A percentile compares a stretch with the other conserved stretches of the same genome.
phyloP scores from a whole-genome alignment of 2,888 invertebrate species.

The Sympetrum striolatum region DNA sequence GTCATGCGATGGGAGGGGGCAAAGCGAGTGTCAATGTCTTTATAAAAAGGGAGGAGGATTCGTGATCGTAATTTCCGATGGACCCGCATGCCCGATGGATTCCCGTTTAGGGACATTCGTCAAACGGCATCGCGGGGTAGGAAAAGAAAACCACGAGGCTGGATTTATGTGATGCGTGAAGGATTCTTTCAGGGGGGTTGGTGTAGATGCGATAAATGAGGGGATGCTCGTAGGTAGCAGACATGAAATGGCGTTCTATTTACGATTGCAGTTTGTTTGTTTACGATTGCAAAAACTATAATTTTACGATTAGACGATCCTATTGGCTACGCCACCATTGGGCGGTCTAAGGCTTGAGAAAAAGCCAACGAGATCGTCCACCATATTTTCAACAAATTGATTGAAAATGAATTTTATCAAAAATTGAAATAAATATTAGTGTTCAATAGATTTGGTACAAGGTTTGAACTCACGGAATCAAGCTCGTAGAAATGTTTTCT shows the following conservation, averaged over 20 bases:
- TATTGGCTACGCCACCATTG: too few species aligned
- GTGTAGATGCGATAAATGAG: not conserved
- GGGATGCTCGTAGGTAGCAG: not conserved
- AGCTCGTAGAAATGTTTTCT: too few species aligned
- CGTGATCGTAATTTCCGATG: not conserved
- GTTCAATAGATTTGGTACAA: too few species aligned
- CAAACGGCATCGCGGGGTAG: not conserved
- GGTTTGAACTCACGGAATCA: too few species aligned
- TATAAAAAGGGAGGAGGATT: slow-evolving; percentile 33
- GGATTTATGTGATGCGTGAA: not conserved
- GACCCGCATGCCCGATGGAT: not conserved
- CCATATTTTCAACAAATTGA: too few species aligned
- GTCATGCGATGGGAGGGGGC: not conserved
- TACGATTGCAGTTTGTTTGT: too few species aligned
- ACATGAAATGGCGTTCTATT: not conserved
- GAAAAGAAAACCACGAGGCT: not conserved
- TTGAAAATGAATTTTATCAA: too few species aligned
- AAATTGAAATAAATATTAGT: too few species aligned
- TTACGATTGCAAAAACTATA: too few species aligned
- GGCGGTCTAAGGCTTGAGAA: too few species aligned
- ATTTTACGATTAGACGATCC: too few species aligned
- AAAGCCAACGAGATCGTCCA: too few species aligned
- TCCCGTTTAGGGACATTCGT: slow-evolving; percentile 25
- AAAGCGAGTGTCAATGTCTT: slow-evolving; percentile 24
- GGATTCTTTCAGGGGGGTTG: not conserved